Evolutionary conservation across 2,888 invertebrate genomes (phyloP).

Genomic region (Baronia brevicornis): DNA sequence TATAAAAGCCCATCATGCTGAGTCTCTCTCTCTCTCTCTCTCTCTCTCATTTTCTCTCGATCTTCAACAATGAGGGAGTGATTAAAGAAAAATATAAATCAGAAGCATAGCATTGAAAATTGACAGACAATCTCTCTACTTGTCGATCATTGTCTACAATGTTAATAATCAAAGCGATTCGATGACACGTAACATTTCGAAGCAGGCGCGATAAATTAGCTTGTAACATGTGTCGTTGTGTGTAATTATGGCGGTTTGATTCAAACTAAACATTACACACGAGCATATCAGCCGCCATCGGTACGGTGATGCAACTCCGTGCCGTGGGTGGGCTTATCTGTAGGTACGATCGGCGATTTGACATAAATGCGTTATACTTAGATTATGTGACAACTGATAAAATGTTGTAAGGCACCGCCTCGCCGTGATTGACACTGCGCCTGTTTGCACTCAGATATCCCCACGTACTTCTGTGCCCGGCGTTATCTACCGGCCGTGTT

Average conservation of each 20-base stretch:
- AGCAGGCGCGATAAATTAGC: slow-evolving; percentile 21
- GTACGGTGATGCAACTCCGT: slow-evolving; percentile 51
- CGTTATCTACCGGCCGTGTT: slow-evolving; percentile 49
- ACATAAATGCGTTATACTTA: slow-evolving; percentile 72
- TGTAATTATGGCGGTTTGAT: slow-evolving; percentile 32
- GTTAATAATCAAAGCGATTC: slow-evolving; percentile 7
- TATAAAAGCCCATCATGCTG: too few relatives aligned
- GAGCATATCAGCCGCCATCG: slow-evolving; percentile 47
- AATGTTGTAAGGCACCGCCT: slow-evolving; percentile 69
- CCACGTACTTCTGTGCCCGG: slow-evolving; percentile 59
- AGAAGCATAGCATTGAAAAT: too few relatives aligned
- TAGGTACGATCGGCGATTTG: slow-evolving; percentile 65
- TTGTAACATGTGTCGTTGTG: slow-evolving; percentile 36
- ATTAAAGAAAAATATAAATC: too few relatives aligned
- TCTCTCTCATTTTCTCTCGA: too few relatives aligned
- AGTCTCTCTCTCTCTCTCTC: too few relatives aligned
- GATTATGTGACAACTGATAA: slow-evolving; percentile 72
- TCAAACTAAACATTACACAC: slow-evolving; percentile 20
- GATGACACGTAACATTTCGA: slow-evolving; percentile 2
- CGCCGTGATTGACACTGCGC: slow-evolving; percentile 64
- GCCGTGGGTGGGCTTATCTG: slow-evolving; percentile 71
- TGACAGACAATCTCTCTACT: too few relatives aligned
- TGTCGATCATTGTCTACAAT: too few relatives aligned
- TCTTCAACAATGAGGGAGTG: too few relatives aligned
- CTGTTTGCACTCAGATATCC: slow-evolving; percentile 63